Base-by-base conservation (phyloP, 1,140 invertebrate species). In the Trinorchestia longiramus region DNA sequence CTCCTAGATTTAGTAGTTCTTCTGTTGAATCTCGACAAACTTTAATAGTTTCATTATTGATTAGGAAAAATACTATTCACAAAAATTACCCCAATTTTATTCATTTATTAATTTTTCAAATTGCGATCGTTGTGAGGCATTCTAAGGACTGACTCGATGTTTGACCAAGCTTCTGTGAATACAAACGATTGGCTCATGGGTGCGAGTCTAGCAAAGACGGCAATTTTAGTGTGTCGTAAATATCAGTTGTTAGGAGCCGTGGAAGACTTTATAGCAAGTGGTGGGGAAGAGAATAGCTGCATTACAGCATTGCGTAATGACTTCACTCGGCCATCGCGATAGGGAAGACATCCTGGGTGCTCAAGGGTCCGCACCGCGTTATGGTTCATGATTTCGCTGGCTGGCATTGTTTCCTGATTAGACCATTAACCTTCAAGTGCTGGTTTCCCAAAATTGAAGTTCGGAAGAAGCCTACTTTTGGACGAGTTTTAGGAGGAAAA, bases 201-300 rank as follows among this genome's bases (percentile, higher is more conserved):
- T 77, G 11, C 11, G 15, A 23, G 62, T 41, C 43, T 8, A 8
- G 88, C 15, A 42, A 90, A 90, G 11, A 90, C 28, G n/a, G 41
- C 92, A 8, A 45, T 94, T 94, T 94, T 47, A 40, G 44, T 77
- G 92, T 19, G 17, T 40, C 92, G 44, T 94, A 94, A 94, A 94
- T 94, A 47, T 94, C 92, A 43, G 92, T 94, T 47, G 92, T 94
- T 45, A 94, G 44, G 92, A 94, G 43, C 17, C 92, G 15, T 19
- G 92, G 92, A 94, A 94, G 92, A 47, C 92, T 94, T 47, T 94
- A 94, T 45, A 28, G 44, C 92, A n/a, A 47, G 92, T 94, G 44
- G 45, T 94, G 43, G 92, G 88, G 17, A 94, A 41, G 44, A 40
- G 41, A 43, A 94, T 94, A 45, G 92, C 92, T 94, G 43, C 43